Base-by-base conservation (phyloP, 2,113 vertebrate genomes). In the Caranx melampygus region DNA sequence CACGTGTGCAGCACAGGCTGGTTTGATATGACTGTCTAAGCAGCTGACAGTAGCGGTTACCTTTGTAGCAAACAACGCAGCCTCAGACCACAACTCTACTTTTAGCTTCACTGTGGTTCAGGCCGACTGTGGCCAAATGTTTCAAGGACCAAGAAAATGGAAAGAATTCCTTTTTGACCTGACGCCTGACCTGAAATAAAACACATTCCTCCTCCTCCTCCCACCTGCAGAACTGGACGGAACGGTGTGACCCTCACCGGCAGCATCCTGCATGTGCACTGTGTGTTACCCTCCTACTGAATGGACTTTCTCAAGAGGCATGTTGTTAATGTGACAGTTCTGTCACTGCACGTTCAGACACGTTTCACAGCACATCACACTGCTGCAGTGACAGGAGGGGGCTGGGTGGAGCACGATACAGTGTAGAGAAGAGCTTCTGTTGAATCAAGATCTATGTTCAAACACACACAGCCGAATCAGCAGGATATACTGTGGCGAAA, bases 401-500 rank as follows among this genome's bases (percentile, higher is more conserved):
- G 20, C 31, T 42, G 44, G 31, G 7, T 35, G 40, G 20, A n/a
- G 66, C 35, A 51, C 13, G 11, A 16, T 21, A 2, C 16, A 11
- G 20, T 13, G 1, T 7, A 67, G 31, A 84, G 75, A 42, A 65
- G 31, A 54, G 72, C 63, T 61, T 83, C 57, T 79, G 52, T 79
- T 66, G 33, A 64, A 83, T 66, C 26, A 34, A 67, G 55, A 68
- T 82, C 54, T 71, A 33, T 21, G 55, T 31, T 74, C 34, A 15
- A 14, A 8, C 64, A 58, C 42, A 40, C 72, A 57, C 40, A 72
- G 76, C 47, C 0, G 21, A 81, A 62, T 83, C 60, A 83, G 77
- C 87, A 85, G 87, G 84, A 90, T 83, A 67, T 31, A 14, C 67
- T 67, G 67, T 81, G 79, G 77, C 1, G 34, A 83, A 81, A 90